These are phyloP conservation scores for Dendrocopos noguchii DNA, from an alignment of 2,113 vertebrate species.

Conservation along the genomic window DNA sequence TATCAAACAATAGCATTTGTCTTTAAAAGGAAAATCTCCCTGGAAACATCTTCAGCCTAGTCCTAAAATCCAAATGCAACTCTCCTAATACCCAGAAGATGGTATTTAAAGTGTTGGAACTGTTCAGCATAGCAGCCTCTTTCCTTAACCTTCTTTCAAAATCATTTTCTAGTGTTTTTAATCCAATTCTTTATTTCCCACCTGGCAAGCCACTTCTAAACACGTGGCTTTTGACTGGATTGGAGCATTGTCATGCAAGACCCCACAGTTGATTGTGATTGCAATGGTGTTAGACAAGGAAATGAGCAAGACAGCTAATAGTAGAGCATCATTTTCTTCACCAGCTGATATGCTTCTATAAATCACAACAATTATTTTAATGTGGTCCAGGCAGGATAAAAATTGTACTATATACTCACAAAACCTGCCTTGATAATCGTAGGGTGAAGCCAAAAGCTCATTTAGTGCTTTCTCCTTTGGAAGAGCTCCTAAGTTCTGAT, in stretches of 20 bases:
- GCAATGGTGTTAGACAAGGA: neutral
- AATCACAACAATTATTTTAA: neutral
- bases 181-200: neutral
- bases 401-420: neutral
- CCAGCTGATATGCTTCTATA: neutral
- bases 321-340: neutral
- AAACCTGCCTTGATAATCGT: neutral
- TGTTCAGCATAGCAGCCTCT: neutral
- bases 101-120: neutral
- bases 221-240: neutral
- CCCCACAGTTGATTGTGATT: neutral
- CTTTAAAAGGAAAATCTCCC: constrained; percentile 17
- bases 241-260: neutral
- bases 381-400: neutral
- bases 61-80: neutral
- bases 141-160: neutral
- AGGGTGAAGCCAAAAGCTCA: neutral
- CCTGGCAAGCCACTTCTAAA: neutral
- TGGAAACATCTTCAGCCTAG: neutral
- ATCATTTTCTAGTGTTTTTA: neutral
- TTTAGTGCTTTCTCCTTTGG: neutral
- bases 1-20: constrained; percentile 6
- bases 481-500: neutral
- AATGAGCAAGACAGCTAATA: neutral
- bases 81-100: neutral